Evolutionary conservation across 2,797 vertebrate genomes (phyloP).

Genomic region (Carcharodon carcharias): DNA sequence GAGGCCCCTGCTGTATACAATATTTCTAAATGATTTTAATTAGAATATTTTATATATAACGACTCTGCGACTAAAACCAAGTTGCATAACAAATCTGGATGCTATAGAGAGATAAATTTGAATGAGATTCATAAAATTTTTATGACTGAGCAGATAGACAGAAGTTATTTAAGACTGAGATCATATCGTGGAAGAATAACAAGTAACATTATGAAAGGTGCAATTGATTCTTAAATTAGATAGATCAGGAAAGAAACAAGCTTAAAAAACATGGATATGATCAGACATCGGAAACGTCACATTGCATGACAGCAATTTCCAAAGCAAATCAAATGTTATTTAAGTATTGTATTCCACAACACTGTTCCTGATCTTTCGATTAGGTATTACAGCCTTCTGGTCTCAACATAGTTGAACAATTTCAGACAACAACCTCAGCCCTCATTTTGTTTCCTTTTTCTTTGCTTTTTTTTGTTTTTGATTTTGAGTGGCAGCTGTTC

Average conservation of each 20-base stretch:
- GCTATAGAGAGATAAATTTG: not conserved
- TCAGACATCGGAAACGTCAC: not conserved
- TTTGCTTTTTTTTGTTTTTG: not conserved
- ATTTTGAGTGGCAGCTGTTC: not conserved
- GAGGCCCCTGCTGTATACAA: not conserved
- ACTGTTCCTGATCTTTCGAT: not conserved
- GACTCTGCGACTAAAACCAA: not conserved
- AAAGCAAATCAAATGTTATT: not conserved
- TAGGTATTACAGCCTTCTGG: not conserved
- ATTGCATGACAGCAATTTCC: not conserved
- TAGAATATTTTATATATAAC: not conserved
- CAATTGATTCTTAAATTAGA: not conserved
- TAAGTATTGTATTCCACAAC: not conserved
- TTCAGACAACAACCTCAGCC: not conserved
- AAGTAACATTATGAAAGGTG: not conserved
- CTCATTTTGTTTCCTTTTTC: not conserved
- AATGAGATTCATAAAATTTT: not conserved
- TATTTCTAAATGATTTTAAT: not conserved
- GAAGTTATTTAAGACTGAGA: not conserved
- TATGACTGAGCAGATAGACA: not conserved
- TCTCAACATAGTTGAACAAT: not conserved
- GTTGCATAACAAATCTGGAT: not conserved
- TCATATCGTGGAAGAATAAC: not conserved
- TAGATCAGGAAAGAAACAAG: not conserved
- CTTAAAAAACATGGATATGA: not conserved